Percentiles rank a stretch among this genome's conserved stretches.
These are phyloP conservation scores for Chymomyza costata DNA, from an alignment of 1,140 invertebrate species.

Conservation along the genomic window DNA sequence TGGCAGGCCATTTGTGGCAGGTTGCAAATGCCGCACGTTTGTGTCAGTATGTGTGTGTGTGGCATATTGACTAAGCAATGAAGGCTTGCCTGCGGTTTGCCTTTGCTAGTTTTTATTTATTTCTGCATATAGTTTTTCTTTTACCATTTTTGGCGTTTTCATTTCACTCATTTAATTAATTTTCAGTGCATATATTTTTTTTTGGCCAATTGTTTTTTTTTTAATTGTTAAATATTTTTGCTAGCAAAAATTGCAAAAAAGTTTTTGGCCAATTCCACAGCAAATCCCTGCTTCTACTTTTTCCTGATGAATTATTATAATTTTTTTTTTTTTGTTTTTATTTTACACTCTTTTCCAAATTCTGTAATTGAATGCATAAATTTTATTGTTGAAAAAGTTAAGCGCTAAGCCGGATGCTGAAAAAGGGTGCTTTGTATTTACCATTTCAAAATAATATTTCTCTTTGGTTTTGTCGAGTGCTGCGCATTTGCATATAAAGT, in stretches of 20 bases:
- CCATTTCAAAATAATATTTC: slow-evolving; percentile 71
- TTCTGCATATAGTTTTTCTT: slow-evolving; percentile 4
- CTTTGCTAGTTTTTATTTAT: slow-evolving; percentile 1
- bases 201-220: slow-evolving; percentile 28
- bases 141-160: too few relatives aligned
- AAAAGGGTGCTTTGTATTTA: slow-evolving; percentile 44
- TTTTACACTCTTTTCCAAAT: slow-evolving; percentile 19
- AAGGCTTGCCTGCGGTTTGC: slow-evolving; percentile 2
- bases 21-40: slow-evolving; percentile 20
- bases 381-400: slow-evolving; percentile 48
- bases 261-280: slow-evolving; percentile 35
- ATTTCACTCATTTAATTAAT: slow-evolving; percentile 62
- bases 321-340: slow-evolving; percentile 30
- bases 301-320: not conserved
- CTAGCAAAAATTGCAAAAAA: slow-evolving; percentile 10
- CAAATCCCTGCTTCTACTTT: slow-evolving; percentile 5
- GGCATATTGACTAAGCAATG: slow-evolving; percentile 17
- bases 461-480: slow-evolving; percentile 26
- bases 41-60: not conserved
- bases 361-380: slow-evolving; percentile 70
- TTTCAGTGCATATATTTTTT: slow-evolving; percentile 29
- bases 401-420: slow-evolving; percentile 11
- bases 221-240: slow-evolving; percentile 2
- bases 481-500: slow-evolving; percentile 67
- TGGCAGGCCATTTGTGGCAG: slow-evolving; percentile 15